Conservation (phyloP, 1,140 invertebrate genomes). For the Adoxophyes honmai region DNA sequence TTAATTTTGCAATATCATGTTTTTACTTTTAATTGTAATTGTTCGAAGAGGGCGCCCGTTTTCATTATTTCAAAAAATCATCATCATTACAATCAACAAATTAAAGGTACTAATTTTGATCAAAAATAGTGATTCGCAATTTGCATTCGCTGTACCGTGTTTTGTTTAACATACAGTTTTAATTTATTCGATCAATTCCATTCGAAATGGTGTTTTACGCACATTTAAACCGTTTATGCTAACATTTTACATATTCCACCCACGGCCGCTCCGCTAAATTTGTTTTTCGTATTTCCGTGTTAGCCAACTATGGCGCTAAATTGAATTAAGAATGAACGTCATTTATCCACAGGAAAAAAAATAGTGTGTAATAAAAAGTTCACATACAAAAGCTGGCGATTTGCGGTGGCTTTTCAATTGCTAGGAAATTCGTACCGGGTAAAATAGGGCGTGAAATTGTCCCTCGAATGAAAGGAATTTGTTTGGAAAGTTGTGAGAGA, state of each 20-base stretch:
- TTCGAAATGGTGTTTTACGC: not conserved
- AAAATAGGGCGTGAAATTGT: conserved; percentile 71
- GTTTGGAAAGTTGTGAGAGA: conserved; percentile 49
- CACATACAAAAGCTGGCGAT: conserved; percentile 44
- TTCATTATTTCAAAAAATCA: too few species aligned
- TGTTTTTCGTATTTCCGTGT: conserved; percentile 19
- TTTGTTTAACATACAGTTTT: too few species aligned
- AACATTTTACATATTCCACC: conserved; percentile 2
- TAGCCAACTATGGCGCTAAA: conserved; percentile 23
- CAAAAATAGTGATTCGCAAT: too few species aligned
- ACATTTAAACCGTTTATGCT: conserved; percentile 3
- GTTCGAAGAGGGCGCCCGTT: too few species aligned
- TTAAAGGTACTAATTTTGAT: too few species aligned
- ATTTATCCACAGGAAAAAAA: conserved; percentile 44
- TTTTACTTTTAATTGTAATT: too few species aligned
- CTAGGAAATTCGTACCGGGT: conserved; percentile 53
- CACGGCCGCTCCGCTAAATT: not conserved
- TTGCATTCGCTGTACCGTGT: too few species aligned
- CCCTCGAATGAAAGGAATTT: conserved; percentile 57
- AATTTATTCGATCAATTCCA: not conserved
- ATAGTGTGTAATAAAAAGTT: conserved; percentile 52
- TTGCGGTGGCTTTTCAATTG: conserved; percentile 57
- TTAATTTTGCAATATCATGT: too few species aligned
- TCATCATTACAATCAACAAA: too few species aligned
- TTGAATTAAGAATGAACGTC: conserved; percentile 44